Evolutionary conservation across 2,797 vertebrate species (phyloP).

Genomic region (Fistularia tabacaria): DNA sequence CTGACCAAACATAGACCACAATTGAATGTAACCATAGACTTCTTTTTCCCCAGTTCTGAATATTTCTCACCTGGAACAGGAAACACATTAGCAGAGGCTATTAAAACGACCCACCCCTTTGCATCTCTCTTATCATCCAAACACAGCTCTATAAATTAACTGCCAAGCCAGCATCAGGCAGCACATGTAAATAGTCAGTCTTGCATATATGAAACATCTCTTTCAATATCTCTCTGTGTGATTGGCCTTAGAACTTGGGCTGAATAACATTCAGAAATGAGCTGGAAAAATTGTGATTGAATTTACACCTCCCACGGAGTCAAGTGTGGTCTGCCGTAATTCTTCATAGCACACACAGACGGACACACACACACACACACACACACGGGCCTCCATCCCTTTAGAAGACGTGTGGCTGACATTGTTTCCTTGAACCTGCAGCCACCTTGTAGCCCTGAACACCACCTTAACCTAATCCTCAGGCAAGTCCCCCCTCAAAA

Average conservation of each 20-base stretch:
- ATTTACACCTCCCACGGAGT: constrained; percentile 77
- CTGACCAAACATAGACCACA: constrained; percentile 37
- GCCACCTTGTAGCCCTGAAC: no score
- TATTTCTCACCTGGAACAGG: constrained; percentile 33
- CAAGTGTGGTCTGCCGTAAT: constrained; percentile 68
- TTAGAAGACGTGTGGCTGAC: no score
- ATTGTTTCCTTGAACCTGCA: no score
- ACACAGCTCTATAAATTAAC: constrained; percentile 62
- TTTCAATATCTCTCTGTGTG: constrained; percentile 60
- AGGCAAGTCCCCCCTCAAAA: no score
- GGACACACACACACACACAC: constrained; percentile 14
- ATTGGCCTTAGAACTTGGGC: constrained; percentile 65
- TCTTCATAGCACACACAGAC: constrained; percentile 32
- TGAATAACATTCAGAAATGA: constrained; percentile 63
- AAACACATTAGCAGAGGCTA: constrained; percentile 42
- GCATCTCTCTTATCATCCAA: constrained; percentile 64
- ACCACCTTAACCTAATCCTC: no score
- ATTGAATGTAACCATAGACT: constrained; percentile 39
- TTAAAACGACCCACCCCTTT: constrained; percentile 54
- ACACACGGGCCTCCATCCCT: background rate
- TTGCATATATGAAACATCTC: constrained; percentile 54
- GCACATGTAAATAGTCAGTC: constrained; percentile 50
- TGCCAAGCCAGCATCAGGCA: constrained; percentile 34
- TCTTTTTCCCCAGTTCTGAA: constrained; percentile 30
- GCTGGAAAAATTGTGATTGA: constrained; percentile 63